Percentiles rank a stretch among this genome's conserved stretches.
Evolutionary conservation across 2,797 vertebrate genomes (phyloP).

Genomic region (Brachyalestes nurse): DNA sequence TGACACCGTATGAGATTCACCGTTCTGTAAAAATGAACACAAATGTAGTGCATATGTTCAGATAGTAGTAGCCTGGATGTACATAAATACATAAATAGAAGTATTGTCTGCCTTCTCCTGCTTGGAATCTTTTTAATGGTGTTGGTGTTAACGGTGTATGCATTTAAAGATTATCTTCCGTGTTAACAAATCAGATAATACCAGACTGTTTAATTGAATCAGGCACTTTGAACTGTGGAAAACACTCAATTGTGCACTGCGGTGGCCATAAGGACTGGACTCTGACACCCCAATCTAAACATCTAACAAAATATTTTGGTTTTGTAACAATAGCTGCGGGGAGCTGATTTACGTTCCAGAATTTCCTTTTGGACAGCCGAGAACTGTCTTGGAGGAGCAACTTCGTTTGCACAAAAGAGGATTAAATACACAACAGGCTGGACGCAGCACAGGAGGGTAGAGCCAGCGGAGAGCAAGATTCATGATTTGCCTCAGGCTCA

Average conservation of each 20-base stretch:
- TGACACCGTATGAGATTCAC: no score
- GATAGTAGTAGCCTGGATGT: no score
- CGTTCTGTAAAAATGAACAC: no score
- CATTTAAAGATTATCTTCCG: no score
- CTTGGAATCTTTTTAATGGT: no score
- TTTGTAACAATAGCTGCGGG: background rate
- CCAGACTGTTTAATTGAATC: background rate
- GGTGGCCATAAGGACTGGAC: background rate
- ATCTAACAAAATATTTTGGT: background rate
- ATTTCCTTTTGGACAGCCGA: constrained; percentile 1
- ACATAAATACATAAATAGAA: no score
- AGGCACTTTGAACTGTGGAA: background rate
- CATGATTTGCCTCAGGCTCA: constrained; percentile 16
- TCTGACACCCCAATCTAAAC: background rate
- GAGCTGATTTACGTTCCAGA: background rate
- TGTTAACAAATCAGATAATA: no score
- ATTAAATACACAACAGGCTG: constrained; percentile 29
- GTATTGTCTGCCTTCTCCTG: no score
- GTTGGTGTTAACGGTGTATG: no score
- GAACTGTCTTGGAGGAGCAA: constrained; percentile 18
- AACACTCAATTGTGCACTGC: background rate
- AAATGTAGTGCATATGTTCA: no score
- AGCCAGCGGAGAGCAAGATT: constrained; percentile 31
- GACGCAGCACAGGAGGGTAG: background rate
- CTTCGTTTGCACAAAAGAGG: constrained; percentile 4